Conservation (phyloP, 2,113 vertebrate genomes). For the Oplegnathus fasciatus region DNA sequence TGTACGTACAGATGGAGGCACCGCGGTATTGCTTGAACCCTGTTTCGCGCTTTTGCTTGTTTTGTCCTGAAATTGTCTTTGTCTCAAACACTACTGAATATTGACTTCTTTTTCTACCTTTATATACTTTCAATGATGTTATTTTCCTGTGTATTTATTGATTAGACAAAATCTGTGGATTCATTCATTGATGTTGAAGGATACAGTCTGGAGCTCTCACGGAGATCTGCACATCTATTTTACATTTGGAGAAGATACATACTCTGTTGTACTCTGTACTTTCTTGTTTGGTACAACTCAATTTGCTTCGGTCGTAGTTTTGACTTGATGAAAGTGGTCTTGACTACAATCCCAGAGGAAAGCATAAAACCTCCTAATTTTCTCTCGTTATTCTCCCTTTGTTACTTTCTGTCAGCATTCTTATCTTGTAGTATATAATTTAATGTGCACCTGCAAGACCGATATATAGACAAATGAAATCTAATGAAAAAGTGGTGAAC, state of each 20-base stretch:
- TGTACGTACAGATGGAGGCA: conserved; percentile 23
- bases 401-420: not conserved
- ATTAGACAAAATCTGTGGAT: not conserved
- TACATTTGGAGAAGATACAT: not conserved
- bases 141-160: not conserved
- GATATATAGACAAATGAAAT: not conserved
- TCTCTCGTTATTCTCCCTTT: not conserved
- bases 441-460: not conserved
- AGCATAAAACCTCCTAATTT: not conserved
- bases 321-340: not conserved
- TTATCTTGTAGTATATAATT: not conserved
- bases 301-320: not conserved
- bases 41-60: not conserved
- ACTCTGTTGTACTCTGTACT: not conserved
- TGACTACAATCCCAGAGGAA: not conserved
- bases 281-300: not conserved
- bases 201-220: not conserved
- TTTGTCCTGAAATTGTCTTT: not conserved
- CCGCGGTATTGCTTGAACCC: not conserved
- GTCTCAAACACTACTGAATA: too few relatives aligned
- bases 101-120: too few relatives aligned
- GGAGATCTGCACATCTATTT: not conserved
- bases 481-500: not conserved
- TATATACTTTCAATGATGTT: too few relatives aligned
- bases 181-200: not conserved